Evolutionary conservation across 2,888 invertebrate genomes (phyloP).

Genomic region (Epicampocera succincta): DNA sequence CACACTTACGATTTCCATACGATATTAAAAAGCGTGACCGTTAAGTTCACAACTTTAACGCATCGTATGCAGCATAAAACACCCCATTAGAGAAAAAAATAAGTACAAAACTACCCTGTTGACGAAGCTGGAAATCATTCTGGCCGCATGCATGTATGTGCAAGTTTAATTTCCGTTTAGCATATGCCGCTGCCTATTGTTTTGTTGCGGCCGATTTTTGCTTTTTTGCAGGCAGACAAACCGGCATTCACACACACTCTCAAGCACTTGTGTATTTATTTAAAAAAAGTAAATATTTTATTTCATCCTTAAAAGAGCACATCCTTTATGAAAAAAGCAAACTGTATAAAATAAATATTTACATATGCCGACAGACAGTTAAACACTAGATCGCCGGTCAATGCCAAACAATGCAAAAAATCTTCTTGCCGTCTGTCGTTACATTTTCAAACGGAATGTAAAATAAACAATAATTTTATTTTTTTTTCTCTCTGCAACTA

Average conservation of each 20-base stretch:
- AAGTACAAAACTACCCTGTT: slow-evolving; percentile 30
- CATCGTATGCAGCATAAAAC: slow-evolving; percentile 47
- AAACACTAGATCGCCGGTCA: slow-evolving; percentile 69
- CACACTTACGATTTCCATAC: neutral
- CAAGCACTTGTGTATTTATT: slow-evolving; percentile 21
- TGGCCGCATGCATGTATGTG: slow-evolving; percentile 3
- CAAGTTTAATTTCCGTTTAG: slow-evolving; percentile 66
- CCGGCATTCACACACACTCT: slow-evolving; percentile 11
- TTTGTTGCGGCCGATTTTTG: neutral
- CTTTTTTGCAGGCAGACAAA: neutral
- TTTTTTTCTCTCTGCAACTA: neutral
- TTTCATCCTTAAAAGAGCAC: slow-evolving; percentile 42
- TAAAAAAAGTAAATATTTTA: slow-evolving; percentile 39
- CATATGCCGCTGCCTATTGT: slow-evolving; percentile 51
- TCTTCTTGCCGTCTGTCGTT: neutral
- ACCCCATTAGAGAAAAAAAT: slow-evolving; percentile 48
- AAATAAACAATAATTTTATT: slow-evolving; percentile 56
- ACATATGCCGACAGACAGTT: slow-evolving; percentile 75
- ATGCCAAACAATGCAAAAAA: slow-evolving; percentile 54
- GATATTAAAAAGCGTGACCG: slow-evolving; percentile 41
- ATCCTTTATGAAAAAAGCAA: slow-evolving; percentile 30
- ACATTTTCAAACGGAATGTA: slow-evolving; percentile 55
- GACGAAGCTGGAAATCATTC: neutral
- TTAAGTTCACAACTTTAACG: slow-evolving; percentile 50
- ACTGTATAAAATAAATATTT: slow-evolving; percentile 77